A percentile compares a stretch with the other conserved stretches of the same genome.
phyloP scores from a whole-genome alignment of 2,888 invertebrate species.

The Spialia ferax region DNA sequence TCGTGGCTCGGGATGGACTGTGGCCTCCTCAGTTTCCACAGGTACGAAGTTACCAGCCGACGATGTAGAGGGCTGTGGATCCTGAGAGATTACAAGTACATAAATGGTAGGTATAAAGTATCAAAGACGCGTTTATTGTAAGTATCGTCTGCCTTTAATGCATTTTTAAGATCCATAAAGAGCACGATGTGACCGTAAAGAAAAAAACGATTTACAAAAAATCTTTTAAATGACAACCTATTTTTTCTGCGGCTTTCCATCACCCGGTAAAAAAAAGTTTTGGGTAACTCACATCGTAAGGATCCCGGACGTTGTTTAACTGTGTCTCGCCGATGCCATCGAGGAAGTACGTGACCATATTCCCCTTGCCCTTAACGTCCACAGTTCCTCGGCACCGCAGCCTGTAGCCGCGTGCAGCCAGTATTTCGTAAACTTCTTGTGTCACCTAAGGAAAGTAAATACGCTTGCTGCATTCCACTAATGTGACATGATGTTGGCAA shows the following conservation, averaged over 20 bases:
- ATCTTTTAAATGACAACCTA: no score
- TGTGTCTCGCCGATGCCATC: conserved; percentile 76
- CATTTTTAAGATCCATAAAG: no score
- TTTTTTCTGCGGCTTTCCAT: no score
- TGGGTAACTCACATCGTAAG: conserved; percentile 63
- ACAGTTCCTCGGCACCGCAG: conserved; percentile 95
- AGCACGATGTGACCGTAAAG: no score
- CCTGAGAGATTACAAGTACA: conserved; percentile 53
- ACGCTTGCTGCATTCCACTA: conserved; percentile 42
- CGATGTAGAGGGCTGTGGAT: conserved; percentile 76
- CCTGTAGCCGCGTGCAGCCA: conserved; percentile 92
- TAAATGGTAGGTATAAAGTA: no score
- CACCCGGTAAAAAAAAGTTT: not conserved
- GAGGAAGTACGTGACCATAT: conserved; percentile 96
- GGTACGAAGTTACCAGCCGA: conserved; percentile 44
- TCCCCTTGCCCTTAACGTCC: conserved; percentile 97
- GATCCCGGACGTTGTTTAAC: conserved; percentile 52
- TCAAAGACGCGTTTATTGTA: no score
- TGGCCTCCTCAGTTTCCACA: conserved; percentile 34
- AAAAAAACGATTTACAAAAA: no score
- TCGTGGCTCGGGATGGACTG: conserved; percentile 52
- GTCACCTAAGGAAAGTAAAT: conserved; percentile 89
- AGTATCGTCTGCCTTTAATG: no score
- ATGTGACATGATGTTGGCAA: no score
- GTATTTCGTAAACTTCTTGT: conserved; percentile 94